These are phyloP conservation scores for Hydropsyche betteni DNA, from an alignment of 2,888 invertebrate genomes.

Conservation along the genomic window DNA sequence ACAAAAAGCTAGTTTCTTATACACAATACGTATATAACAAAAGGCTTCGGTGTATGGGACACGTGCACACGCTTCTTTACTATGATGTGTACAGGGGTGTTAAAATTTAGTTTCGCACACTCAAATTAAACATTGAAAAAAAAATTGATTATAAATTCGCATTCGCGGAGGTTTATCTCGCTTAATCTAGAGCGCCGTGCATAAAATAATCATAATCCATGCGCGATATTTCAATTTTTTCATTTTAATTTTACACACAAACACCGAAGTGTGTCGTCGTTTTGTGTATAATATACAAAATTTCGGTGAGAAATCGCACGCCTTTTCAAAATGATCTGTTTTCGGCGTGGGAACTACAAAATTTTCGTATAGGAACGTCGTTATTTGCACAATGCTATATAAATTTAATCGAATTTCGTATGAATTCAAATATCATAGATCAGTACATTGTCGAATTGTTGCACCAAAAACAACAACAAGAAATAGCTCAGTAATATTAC, in stretches of 20 bases:
- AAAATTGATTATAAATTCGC: no score
- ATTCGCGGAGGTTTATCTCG: not conserved
- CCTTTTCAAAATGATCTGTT: not conserved
- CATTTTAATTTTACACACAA: not conserved
- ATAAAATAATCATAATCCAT: constrained; percentile 13
- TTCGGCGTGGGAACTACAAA: constrained; percentile 6
- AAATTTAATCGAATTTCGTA: constrained; percentile 7
- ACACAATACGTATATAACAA: no score
- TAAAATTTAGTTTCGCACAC: no score
- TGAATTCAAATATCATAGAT: no score
- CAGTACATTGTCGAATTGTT: no score
- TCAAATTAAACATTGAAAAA: no score
- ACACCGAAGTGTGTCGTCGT: not conserved
- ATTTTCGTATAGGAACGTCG: constrained; percentile 5
- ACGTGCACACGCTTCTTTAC: no score
- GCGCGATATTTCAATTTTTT: not conserved
- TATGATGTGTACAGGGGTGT: no score
- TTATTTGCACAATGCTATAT: constrained; percentile 9
- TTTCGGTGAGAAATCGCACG: constrained; percentile 20
- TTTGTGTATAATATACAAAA: not conserved
- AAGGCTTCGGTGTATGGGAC: no score
- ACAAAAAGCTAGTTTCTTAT: not conserved
- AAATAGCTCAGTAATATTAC: no score
- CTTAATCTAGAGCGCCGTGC: not conserved
- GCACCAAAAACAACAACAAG: no score